Evolutionary conservation across 2,888 invertebrate genomes (phyloP).

Genomic region (Lacanobia wlatinum): DNA sequence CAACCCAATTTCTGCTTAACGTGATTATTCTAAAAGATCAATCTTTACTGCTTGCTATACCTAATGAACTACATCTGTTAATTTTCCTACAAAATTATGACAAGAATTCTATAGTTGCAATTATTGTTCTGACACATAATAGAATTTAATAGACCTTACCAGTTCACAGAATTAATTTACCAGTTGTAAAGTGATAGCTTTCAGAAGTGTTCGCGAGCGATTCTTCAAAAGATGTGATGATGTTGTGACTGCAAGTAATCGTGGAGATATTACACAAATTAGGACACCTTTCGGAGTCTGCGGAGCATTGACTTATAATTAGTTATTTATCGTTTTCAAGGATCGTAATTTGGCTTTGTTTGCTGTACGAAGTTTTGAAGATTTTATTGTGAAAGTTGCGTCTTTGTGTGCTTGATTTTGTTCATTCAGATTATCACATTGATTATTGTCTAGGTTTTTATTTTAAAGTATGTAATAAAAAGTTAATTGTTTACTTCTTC

Average conservation of each 20-base stretch:
- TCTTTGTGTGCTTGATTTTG: slow-evolving; percentile 3
- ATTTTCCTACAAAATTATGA: too few species aligned
- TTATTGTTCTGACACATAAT: too few species aligned
- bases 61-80: too few species aligned
- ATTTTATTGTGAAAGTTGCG: slow-evolving; percentile 4
- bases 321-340: slow-evolving; percentile 44
- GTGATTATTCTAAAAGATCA: too few species aligned
- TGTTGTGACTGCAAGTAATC: slow-evolving; percentile 38
- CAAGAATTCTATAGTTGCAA: too few species aligned
- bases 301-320: slow-evolving; percentile 39
- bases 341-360: slow-evolving; percentile 40
- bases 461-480: too few species aligned
- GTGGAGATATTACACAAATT: slow-evolving; percentile 44
- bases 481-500: too few species aligned
- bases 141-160: too few species aligned
- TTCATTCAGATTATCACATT: neutral
- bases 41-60: too few species aligned
- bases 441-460: too few species aligned
- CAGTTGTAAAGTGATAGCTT: slow-evolving; percentile 42
- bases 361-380: slow-evolving; percentile 13
- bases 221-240: slow-evolving; percentile 49
- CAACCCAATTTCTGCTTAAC: too few species aligned
- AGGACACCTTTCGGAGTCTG: slow-evolving; percentile 34
- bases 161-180: slow-evolving; percentile 38
- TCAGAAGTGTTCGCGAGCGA: slow-evolving; percentile 30